A percentile compares a stretch with the other conserved stretches of the same genome.
Conservation (phyloP, 1,140 invertebrate species). For the Druon quercuslanigerum region DNA sequence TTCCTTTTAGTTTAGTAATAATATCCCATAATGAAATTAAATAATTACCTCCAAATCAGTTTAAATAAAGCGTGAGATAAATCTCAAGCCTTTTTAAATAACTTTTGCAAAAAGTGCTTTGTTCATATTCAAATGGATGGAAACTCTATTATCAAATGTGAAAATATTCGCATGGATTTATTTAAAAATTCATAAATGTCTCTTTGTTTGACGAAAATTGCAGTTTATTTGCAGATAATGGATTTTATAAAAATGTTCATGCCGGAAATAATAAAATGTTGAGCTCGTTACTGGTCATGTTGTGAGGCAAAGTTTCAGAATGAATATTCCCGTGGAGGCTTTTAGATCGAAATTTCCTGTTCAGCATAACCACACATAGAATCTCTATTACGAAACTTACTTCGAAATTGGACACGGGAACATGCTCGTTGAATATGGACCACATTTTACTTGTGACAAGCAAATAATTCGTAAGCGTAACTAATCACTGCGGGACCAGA, state of each 20-base stretch:
- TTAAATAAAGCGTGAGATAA: no score
- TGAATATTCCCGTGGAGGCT: neutral
- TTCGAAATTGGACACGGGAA: conserved; percentile 25
- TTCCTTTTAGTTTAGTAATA: no score
- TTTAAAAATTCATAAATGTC: no score
- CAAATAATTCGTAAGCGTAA: conserved; percentile 23
- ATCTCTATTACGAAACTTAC: conserved; percentile 24
- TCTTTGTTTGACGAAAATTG: neutral
- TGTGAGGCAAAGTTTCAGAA: neutral
- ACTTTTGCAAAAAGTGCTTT: no score
- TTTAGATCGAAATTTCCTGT: conserved; percentile 22
- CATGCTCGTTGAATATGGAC: conserved; percentile 18
- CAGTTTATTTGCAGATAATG: neutral
- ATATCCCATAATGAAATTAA: no score
- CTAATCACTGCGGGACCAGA: conserved; percentile 9
- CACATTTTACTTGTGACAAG: conserved; percentile 27
- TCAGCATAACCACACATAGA: conserved; percentile 11
- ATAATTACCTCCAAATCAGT: no score
- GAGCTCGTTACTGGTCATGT: conserved; percentile 9
- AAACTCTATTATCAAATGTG: no score
- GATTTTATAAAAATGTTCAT: neutral
- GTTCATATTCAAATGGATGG: no score
- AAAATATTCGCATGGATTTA: no score
- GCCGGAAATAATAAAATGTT: conserved; percentile 6
- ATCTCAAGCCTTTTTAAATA: no score